Evolutionary conservation across 2,888 invertebrate species (phyloP).

Genomic region (Buathra laborator): DNA sequence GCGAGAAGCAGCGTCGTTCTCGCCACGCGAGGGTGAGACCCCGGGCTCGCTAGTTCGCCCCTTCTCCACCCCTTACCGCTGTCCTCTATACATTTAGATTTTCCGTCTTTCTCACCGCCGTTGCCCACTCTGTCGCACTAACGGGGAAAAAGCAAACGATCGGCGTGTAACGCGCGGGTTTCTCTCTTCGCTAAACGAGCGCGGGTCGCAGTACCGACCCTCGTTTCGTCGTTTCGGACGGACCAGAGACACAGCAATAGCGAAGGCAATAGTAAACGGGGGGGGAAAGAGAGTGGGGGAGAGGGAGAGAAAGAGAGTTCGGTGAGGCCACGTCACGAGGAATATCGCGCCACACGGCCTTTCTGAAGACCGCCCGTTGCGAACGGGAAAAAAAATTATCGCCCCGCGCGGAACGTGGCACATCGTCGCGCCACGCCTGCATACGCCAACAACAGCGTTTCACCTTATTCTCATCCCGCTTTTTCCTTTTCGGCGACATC

Average conservation of each 20-base stretch:
- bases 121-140: neutral
- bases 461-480: slow-evolving; percentile 13
- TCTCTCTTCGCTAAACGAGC: slow-evolving; percentile 57
- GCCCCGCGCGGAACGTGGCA: slow-evolving; percentile 39
- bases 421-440: slow-evolving; percentile 58
- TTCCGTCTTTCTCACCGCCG: slow-evolving; percentile 12
- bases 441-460: slow-evolving; percentile 33
- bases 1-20: slow-evolving; percentile 31
- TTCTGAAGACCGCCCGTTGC: slow-evolving; percentile 60
- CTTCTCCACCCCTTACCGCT: slow-evolving; percentile 32
- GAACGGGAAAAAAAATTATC: slow-evolving; percentile 63
- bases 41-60: neutral
- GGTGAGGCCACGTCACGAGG: slow-evolving; percentile 33
- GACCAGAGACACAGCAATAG: slow-evolving; percentile 26
- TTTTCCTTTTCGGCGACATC: neutral
- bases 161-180: slow-evolving; percentile 26
- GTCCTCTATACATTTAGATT: neutral
- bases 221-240: slow-evolving; percentile 48
- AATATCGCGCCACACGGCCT: slow-evolving; percentile 9
- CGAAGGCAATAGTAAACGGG: neutral
- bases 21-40: slow-evolving; percentile 35
- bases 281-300: neutral
- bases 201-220: slow-evolving; percentile 50
- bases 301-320: neutral
- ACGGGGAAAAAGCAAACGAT: slow-evolving; percentile 12